Percentiles rank a stretch among this genome's conserved stretches.
phyloP scores from a whole-genome alignment of 2,797 vertebrate genomes.

The Corythornis leucogaster region DNA sequence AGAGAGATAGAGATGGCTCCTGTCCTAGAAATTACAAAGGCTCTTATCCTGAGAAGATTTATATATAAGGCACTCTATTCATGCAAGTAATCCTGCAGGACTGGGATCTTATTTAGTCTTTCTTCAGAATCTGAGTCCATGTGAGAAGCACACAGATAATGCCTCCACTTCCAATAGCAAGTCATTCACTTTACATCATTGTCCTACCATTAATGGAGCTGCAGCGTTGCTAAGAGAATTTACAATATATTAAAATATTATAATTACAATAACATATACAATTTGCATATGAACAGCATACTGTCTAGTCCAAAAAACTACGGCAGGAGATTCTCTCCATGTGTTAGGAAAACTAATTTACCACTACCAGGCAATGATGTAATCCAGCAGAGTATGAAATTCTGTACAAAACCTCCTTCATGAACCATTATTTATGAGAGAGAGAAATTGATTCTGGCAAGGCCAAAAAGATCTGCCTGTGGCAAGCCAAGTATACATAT shows the following conservation, averaged over 20 bases:
- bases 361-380: neutral
- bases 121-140: neutral
- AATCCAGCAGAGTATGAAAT: neutral
- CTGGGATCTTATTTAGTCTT: neutral
- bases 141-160: neutral
- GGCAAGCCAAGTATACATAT: neutral
- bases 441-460: neutral
- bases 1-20: neutral
- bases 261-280: neutral
- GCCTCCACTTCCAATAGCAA: neutral
- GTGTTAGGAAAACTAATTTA: neutral
- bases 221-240: neutral
- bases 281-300: constrained; percentile 26
- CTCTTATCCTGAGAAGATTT: neutral
- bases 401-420: neutral
- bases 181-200: neutral
- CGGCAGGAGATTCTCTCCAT: neutral
- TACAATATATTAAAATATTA: neutral
- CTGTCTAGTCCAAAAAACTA: neutral
- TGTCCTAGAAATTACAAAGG: constrained; percentile 5
- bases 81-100: neutral
- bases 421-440: neutral
- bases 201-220: neutral
- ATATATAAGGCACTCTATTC: neutral
- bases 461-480: neutral